These are phyloP conservation scores for Mayetiola destructor DNA, from an alignment of 2,888 invertebrate species.

Conservation along the genomic window DNA sequence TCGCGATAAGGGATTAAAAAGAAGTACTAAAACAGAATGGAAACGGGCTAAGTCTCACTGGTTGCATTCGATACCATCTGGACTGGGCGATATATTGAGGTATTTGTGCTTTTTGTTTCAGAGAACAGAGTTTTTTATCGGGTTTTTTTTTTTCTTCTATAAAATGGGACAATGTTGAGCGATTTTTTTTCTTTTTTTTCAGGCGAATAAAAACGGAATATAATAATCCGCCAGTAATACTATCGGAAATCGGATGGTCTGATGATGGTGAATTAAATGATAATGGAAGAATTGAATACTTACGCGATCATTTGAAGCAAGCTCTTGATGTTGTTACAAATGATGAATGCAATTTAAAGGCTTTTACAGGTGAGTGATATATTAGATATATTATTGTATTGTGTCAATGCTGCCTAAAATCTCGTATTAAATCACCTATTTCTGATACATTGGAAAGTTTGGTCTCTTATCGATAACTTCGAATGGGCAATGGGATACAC, in stretches of 20 bases:
- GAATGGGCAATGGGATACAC: constrained; percentile 28
- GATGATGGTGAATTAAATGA: constrained; percentile 33
- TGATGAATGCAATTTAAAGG: constrained; percentile 25
- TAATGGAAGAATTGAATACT: constrained; percentile 28
- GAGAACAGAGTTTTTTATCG: neutral
- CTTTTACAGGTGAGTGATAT: constrained; percentile 20
- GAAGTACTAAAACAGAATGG: constrained; percentile 24
- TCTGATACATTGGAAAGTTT: constrained; percentile 17
- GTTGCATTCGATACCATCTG: constrained; percentile 27
- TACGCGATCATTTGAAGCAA: constrained; percentile 26
- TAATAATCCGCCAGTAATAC: constrained; percentile 39
- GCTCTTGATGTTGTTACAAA: constrained; percentile 24
- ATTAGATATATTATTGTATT: neutral
- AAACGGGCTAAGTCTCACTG: constrained; percentile 24
- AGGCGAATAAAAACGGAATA: constrained; percentile 42
- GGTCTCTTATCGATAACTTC: constrained; percentile 29
- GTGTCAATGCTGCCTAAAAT: neutral
- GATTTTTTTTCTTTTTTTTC: neutral
- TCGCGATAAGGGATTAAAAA: constrained; percentile 34
- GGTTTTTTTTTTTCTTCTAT: neutral
- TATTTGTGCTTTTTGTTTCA: constrained; percentile 4
- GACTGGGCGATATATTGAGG: constrained; percentile 22
- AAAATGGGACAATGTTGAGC: too few species aligned
- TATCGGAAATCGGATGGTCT: constrained; percentile 47
- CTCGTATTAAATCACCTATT: neutral